Evolutionary conservation across 1,140 invertebrate species (phyloP), one percentile per base, ranked within the genome.

Genomic region (Ceratosolen fusciceps): DNA sequence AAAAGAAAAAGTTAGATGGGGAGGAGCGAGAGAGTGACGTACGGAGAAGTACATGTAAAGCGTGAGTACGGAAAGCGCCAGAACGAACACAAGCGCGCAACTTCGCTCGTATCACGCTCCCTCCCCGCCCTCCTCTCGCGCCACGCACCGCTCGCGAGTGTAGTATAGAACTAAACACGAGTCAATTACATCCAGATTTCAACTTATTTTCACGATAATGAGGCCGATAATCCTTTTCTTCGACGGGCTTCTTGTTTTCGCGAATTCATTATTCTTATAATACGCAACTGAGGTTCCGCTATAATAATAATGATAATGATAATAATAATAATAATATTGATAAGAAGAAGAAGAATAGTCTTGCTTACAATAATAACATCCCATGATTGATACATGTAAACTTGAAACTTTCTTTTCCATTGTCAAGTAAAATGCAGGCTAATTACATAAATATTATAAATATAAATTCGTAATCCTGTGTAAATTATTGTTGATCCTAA

Each of bases 141-240:
- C n/a, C n/a, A n/a, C n/a, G n/a, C n/a, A n/a, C n/a, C n/a, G 5
- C 24, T 3, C 14, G 37, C 7, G 68, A 78, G 37, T 60, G 54
- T 16, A 31, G 26, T 67, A 29, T 26, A 12, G 65, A 54, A 31
- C 58, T 77, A 70, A 31, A 58, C 19, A 31, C 19, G 43, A 70
- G 75, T 77, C 9, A 70, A 74, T 74, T 74, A 74, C 47, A 67
- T 43, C 74, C 70, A 52, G 72, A 73, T 79, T 79, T 73, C 49
- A 14, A 43, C n/a, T 62, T 79, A 43, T 49, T 79, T 70, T 49
- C 21, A 37, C 24, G 43, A 62, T 78, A 78, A 78, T 62, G 54
- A 62, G 72, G 58, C 34, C 26, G 43, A 71, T 56, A 60, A 0
- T 62, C 26, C 14, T 2, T 65, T n/a, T n/a, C n/a, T 37, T n/a